These are phyloP conservation scores for Zaprionus capensis DNA, from an alignment of 1,140 invertebrate species.

Conservation along the genomic window DNA sequence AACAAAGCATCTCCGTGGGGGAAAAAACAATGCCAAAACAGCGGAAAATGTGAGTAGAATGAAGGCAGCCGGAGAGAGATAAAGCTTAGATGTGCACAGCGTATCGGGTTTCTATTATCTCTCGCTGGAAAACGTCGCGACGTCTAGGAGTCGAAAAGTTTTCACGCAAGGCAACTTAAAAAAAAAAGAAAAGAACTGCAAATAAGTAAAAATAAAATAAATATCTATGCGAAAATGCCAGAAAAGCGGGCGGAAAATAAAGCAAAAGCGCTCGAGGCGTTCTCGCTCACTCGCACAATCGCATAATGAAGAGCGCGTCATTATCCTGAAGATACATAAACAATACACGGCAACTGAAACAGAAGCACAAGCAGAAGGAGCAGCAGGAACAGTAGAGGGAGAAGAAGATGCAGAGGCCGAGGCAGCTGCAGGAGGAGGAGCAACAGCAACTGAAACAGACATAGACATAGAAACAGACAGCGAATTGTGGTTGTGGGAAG, in stretches of 20 bases:
- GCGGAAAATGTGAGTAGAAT: constrained; percentile 51
- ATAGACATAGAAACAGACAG: constrained; percentile 12
- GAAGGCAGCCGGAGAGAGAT: constrained; percentile 62
- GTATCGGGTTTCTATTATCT: constrained; percentile 83
- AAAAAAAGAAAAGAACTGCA: constrained; percentile 48
- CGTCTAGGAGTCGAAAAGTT: constrained; percentile 81
- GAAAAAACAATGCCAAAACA: constrained; percentile 74
- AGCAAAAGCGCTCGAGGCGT: constrained; percentile 53
- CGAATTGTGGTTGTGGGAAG: neutral
- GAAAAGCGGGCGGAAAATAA: constrained; percentile 51
- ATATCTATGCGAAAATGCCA: constrained; percentile 44
- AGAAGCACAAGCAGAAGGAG: constrained; percentile 22
- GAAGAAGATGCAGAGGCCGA: neutral
- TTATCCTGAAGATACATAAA: constrained; percentile 79
- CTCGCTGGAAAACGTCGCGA: constrained; percentile 71
- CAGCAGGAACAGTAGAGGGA: constrained; percentile 12
- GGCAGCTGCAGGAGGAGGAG: constrained; percentile 2
- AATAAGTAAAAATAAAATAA: constrained; percentile 58
- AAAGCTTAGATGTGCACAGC: constrained; percentile 77
- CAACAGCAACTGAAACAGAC: constrained; percentile 12
- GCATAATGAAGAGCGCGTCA: constrained; percentile 80
- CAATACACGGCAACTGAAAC: constrained; percentile 57
- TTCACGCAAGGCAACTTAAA: constrained; percentile 71
- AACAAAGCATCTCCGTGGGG: constrained; percentile 51
- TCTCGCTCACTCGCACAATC: constrained; percentile 45